Conservation (phyloP, 2,888 invertebrate species). For the Meteorus cinctellus region DNA sequence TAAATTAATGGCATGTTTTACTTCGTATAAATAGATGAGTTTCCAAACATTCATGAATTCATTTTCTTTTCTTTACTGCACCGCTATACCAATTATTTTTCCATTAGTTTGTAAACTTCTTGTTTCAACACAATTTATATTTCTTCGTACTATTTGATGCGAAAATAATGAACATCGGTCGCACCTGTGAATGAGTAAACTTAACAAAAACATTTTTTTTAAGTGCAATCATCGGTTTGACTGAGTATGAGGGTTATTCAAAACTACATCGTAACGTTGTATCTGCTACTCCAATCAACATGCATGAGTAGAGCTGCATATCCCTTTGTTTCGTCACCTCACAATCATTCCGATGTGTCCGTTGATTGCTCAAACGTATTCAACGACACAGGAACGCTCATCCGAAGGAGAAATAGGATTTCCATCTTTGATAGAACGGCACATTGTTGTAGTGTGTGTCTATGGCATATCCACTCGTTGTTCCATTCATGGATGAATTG, state of each 20-base stretch:
- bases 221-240: not conserved
- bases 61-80: not conserved
- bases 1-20: too few relatives aligned
- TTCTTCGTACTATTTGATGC: too few relatives aligned
- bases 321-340: not conserved
- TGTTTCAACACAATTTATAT: too few relatives aligned
- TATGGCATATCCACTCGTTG: not conserved
- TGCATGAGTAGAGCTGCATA: not conserved
- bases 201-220: not conserved
- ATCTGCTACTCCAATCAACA: not conserved
- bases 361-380: slow-evolving; percentile 6
- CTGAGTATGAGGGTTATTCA: not conserved
- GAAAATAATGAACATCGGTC: not conserved
- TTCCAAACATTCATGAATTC: not conserved
- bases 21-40: too few relatives aligned
- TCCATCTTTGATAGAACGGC: slow-evolving; percentile 6
- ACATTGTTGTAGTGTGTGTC: not conserved
- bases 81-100: not conserved
- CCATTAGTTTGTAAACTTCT: too few relatives aligned
- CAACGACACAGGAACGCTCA: not conserved
- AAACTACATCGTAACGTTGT: not conserved
- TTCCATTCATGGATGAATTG: not conserved
- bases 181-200: not conserved
- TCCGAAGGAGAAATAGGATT: not conserved
- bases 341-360: slow-evolving; percentile 3